Base-by-base conservation (phyloP, 92 coral and sea anemone species). In the Galaxea fascicularis region DNA sequence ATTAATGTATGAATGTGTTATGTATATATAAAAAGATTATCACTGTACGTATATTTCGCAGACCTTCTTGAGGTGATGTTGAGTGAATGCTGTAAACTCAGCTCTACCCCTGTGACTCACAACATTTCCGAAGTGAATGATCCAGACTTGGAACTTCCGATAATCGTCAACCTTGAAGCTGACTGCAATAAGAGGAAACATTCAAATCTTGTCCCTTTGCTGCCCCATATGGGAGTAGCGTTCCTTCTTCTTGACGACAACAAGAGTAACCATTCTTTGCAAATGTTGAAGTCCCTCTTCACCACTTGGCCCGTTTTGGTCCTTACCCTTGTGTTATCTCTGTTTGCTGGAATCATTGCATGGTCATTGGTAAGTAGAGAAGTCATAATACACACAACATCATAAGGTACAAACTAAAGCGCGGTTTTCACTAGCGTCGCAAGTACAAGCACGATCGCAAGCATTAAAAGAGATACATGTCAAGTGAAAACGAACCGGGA, bases 271-370 rank as follows among this genome's bases (percentile, higher is more conserved):
- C 79, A 85, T 1, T 94, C 95, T 17, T 77, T 65, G 87, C 87
- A 87, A 31, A 79, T 95, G 17, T 24, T 94, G 46, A 77, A 58
- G 63, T 89, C 98, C 12, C 90, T 95, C 21, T 86, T 92, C 30
- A 84, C 90, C 8, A 93, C 98, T 14, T 95, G 98, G 98, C 98
- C 98, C 6, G 98, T 94, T 45, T 78, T 95, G 24, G 85, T 95
- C 13, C 88, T 95, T 0, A 94, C 94, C 27, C 76, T 95, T 71
- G 74, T 94, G 26, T 75, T 95, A 62, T 92, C 98, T 4, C 13
- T 95, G 31, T 46, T 93, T 39, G 94, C 98, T 10, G 98, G 98
- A 29, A 90, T 92, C 20, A 29, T 92, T 7, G 88, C 90, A 4
- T 93, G 98, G 98, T 66, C 82, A 21, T 71, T 92, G 95, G 98